Percentiles rank a stretch among this genome's conserved stretches.
Evolutionary conservation across 2,888 invertebrate genomes (phyloP).

Genomic region (Hymenopus coronatus): DNA sequence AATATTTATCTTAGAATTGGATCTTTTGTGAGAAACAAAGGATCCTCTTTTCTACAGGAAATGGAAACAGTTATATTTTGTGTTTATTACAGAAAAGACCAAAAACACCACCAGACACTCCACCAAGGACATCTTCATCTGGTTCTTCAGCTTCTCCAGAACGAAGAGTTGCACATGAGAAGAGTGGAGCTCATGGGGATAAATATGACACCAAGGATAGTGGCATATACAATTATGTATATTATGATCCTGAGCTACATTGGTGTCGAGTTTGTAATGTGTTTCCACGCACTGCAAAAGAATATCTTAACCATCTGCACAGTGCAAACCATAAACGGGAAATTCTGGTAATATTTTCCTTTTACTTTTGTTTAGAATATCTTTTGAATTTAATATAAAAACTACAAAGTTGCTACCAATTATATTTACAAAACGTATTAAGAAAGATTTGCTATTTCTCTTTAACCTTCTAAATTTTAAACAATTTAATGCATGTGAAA

Average conservation of each 20-base stretch:
- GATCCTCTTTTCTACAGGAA: background rate
- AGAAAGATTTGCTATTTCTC: background rate
- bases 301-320: constrained; percentile 80
- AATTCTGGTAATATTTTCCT: constrained; percentile 38
- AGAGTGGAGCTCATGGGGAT: background rate
- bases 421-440: background rate
- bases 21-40: background rate
- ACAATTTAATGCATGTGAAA: background rate
- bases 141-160: constrained; percentile 7
- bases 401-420: background rate
- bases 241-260: constrained; percentile 86
- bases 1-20: background rate
- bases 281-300: constrained; percentile 83
- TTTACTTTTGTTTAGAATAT: background rate
- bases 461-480: background rate
- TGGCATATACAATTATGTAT: constrained; percentile 62
- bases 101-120: constrained; percentile 28
- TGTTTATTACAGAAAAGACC: constrained; percentile 24
- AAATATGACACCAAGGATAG: constrained; percentile 48
- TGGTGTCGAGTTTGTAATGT: constrained; percentile 86
- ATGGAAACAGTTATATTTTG: background rate
- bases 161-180: background rate
- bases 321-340: constrained; percentile 70
- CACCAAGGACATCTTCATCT: constrained; percentile 23
- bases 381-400: background rate